Conservation (phyloP, 1,140 invertebrate species). For the Ooceraea biroi region DNA sequence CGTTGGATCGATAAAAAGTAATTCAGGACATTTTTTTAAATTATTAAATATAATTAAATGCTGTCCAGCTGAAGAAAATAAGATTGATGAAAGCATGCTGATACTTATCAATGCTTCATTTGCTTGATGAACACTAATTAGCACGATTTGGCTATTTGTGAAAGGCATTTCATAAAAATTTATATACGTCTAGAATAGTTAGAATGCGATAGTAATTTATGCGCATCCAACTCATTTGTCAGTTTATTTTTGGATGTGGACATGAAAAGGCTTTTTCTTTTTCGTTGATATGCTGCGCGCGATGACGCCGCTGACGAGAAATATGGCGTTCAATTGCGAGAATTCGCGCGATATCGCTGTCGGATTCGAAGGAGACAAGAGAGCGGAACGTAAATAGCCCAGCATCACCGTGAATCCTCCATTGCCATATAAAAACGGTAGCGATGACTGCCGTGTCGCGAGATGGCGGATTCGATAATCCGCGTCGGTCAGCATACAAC, state of each 20-base stretch:
- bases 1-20: not conserved
- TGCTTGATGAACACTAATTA: not conserved
- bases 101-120: not conserved
- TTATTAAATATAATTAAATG: not conserved
- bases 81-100: not conserved
- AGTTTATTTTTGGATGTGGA: not conserved
- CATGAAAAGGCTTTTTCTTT: conserved; percentile 6
- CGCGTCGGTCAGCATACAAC: conserved; percentile 61
- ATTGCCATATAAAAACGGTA: conserved; percentile 63
- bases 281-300: not conserved
- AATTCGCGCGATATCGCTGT: conserved; percentile 47
- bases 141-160: not conserved
- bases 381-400: conserved; percentile 46
- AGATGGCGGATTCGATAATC: conserved; percentile 72
- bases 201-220: not conserved
- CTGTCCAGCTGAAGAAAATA: not conserved
- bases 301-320: conserved; percentile 29
- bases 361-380: conserved; percentile 35
- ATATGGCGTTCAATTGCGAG: conserved; percentile 17
- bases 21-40: not conserved
- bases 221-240: not conserved
- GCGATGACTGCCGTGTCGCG: conserved; percentile 67
- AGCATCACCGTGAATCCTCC: conserved; percentile 36
- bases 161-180: not conserved
- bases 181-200: not conserved